These are phyloP conservation scores for Hyaena hyaena DNA, from an alignment of 2,113 vertebrate genomes.

Conservation along the genomic window DNA sequence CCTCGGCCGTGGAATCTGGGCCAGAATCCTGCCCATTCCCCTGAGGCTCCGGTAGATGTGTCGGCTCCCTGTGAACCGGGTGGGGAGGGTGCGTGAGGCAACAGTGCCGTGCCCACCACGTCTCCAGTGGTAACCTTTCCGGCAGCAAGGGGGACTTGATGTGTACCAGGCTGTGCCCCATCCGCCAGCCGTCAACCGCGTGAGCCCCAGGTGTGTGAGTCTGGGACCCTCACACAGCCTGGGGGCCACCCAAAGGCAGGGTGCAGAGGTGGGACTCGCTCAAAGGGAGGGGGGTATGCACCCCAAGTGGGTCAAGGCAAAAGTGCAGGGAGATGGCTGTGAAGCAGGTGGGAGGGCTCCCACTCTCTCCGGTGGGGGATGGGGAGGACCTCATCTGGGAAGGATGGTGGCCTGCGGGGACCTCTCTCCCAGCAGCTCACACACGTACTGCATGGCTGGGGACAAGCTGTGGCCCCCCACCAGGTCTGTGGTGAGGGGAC, in stretches of 20 bases:
- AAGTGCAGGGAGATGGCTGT: too few species aligned
- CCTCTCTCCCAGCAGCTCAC: conserved; percentile 67
- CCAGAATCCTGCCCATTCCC: not conserved
- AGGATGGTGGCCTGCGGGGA: not conserved
- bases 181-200: not conserved
- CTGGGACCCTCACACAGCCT: not conserved
- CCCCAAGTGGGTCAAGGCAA: not conserved
- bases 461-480: not conserved
- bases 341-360: not conserved
- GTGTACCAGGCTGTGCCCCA: not conserved
- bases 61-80: not conserved
- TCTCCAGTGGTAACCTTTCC: not conserved
- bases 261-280: not conserved
- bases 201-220: not conserved
- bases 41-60: too few species aligned
- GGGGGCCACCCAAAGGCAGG: not conserved
- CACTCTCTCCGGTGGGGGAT: not conserved
- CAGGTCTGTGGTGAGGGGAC: not conserved
- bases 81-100: too few species aligned
- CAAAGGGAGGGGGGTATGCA: not conserved
- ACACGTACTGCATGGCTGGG: not conserved
- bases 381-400: not conserved
- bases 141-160: not conserved
- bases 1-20: not conserved
- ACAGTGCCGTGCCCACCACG: not conserved